A percentile compares a stretch with the other conserved stretches of the same genome.
Evolutionary conservation across 2,797 vertebrate genomes (phyloP).

Genomic region (Kryptolebias ocellatus): DNA sequence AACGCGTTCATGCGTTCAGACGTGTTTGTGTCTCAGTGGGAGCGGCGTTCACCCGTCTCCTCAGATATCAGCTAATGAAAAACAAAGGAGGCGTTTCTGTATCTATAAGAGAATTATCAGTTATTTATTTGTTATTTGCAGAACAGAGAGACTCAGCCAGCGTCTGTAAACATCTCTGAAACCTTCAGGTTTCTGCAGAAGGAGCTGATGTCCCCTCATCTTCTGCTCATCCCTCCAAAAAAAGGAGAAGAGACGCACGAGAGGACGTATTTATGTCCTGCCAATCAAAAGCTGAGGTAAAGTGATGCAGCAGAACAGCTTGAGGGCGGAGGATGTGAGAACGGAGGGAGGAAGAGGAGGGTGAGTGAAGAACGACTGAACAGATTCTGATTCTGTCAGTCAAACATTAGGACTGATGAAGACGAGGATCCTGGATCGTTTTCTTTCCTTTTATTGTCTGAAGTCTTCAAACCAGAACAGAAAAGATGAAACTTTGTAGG

Average conservation of each 20-base stretch:
- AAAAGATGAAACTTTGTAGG: not conserved
- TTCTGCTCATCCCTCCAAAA: conserved; percentile 13
- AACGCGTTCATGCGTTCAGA: not conserved
- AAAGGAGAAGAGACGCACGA: conserved; percentile 18
- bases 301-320: conserved; percentile 5
- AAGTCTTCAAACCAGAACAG: not conserved
- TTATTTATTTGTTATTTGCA: no score
- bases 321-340: conserved; percentile 16
- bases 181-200: not conserved
- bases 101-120: no score
- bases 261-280: conserved; percentile 28
- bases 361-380: conserved; percentile 1
- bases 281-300: conserved; percentile 28
- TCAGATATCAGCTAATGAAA: no score
- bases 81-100: no score
- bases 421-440: conserved; percentile 4
- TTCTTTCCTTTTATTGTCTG: not conserved
- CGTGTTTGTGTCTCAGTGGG: not conserved
- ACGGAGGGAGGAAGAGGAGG: conserved; percentile 4
- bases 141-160: no score
- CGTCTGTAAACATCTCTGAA: not conserved
- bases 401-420: conserved; percentile 2
- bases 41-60: no score
- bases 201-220: not conserved
- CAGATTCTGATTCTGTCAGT: conserved; percentile 14